Evolutionary conservation across 2,113 vertebrate genomes (phyloP).

Genomic region (Rhipidura dahli): DNA sequence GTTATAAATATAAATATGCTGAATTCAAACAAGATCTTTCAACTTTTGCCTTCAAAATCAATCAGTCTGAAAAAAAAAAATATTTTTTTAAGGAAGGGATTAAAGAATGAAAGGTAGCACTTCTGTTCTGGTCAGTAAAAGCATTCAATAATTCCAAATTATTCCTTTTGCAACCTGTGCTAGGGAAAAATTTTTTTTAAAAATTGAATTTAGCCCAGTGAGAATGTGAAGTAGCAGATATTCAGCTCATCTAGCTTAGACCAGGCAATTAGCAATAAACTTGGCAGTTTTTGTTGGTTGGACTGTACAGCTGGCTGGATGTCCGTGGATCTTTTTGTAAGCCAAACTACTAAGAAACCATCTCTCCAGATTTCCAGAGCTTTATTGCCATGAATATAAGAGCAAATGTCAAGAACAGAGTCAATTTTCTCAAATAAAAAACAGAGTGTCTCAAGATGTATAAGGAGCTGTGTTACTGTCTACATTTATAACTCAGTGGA

Average conservation of each 20-base stretch:
- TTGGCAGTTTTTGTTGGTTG: not conserved
- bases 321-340: not conserved
- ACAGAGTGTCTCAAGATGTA: not conserved
- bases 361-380: not conserved
- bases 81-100: too few relatives aligned
- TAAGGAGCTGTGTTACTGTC: not conserved
- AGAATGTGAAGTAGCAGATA: not conserved
- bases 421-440: not conserved
- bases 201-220: not conserved
- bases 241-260: not conserved
- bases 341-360: not conserved
- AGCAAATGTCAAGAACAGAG: not conserved
- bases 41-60: not conserved
- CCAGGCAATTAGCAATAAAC: not conserved
- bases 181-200: not conserved
- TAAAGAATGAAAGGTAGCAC: not conserved
- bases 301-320: not conserved
- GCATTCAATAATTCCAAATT: not conserved
- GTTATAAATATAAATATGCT: not conserved
- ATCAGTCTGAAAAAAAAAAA: too few relatives aligned
- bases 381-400: not conserved
- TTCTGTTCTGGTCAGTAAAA: not conserved
- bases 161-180: not conserved
- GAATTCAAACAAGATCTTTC: not conserved
- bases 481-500: not conserved